These are phyloP conservation scores for Anthopleura xanthogrammica DNA, from an alignment of 92 coral and sea anemone genomes.

Conservation along the genomic window DNA sequence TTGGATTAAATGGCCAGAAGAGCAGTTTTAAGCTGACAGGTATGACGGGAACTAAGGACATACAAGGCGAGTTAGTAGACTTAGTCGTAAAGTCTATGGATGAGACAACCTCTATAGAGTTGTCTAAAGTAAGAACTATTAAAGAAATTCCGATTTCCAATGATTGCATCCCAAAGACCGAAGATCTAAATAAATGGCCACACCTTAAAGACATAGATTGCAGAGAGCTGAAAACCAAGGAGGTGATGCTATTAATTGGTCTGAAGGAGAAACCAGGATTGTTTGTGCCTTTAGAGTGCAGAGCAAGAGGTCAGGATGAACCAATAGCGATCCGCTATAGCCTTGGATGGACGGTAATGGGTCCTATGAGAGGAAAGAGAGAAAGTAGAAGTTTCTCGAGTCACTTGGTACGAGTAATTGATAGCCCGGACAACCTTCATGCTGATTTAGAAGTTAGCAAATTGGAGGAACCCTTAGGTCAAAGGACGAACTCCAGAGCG, in stretches of 20 bases:
- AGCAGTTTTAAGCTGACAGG: constrained; percentile 53
- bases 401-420: background rate
- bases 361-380: constrained; percentile 53
- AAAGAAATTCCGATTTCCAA: constrained; percentile 52
- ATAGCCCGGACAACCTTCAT: background rate
- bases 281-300: constrained; percentile 31
- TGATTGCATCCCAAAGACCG: constrained; percentile 14
- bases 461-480: background rate
- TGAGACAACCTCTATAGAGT: constrained; percentile 6
- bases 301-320: too few species aligned
- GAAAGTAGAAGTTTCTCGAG: constrained; percentile 18
- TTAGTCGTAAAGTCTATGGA: too few species aligned
- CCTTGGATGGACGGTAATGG: constrained; percentile 72
- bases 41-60: constrained; percentile 43
- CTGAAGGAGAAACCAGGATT: constrained; percentile 37
- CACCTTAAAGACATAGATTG: background rate
- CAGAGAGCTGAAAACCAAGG: background rate
- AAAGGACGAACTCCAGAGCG: background rate
- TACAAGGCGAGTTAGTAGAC: constrained; percentile 24
- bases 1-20: constrained; percentile 38
- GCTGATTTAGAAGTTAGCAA: background rate
- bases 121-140: constrained; percentile 55
- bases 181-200: constrained; percentile 9
- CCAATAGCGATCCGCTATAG: constrained; percentile 5
- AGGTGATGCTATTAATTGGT: constrained; percentile 10